Conservation (phyloP, 2,888 invertebrate species). For the Plebejus anna region DNA sequence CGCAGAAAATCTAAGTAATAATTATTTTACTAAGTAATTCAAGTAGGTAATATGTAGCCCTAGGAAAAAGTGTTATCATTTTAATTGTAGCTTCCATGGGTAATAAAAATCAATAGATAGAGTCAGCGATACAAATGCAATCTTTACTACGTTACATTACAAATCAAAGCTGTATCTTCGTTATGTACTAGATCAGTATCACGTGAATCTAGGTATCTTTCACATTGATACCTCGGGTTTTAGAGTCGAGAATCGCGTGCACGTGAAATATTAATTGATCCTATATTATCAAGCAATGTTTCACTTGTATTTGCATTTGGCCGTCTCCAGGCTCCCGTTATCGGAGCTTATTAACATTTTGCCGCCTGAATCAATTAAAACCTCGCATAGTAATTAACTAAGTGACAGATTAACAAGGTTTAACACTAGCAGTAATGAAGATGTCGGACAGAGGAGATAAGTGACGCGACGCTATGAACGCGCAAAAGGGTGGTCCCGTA, state of each 20-base stretch:
- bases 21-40: no score
- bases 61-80: not conserved
- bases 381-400: constrained; percentile 72
- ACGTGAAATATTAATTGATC: constrained; percentile 58
- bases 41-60: not conserved
- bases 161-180: constrained; percentile 1
- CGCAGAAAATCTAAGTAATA: no score
- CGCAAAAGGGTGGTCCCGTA: constrained; percentile 48
- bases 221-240: constrained; percentile 12
- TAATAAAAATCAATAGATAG: not conserved
- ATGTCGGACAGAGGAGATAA: constrained; percentile 61
- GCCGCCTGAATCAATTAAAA: constrained; percentile 74
- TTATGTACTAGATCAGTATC: not conserved
- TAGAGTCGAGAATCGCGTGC: constrained; percentile 56
- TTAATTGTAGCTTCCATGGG: not conserved
- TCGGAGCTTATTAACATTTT: constrained; percentile 75
- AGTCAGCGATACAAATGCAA: constrained; percentile 9
- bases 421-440: constrained; percentile 77
- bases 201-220: constrained; percentile 29
- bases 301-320: constrained; percentile 61
- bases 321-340: constrained; percentile 47
- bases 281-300: constrained; percentile 54
- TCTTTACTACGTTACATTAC: constrained; percentile 4
- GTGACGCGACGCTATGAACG: constrained; percentile 48
- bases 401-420: constrained; percentile 75